Conservation (phyloP, 2,888 invertebrate species). For the Homarus gammarus region DNA sequence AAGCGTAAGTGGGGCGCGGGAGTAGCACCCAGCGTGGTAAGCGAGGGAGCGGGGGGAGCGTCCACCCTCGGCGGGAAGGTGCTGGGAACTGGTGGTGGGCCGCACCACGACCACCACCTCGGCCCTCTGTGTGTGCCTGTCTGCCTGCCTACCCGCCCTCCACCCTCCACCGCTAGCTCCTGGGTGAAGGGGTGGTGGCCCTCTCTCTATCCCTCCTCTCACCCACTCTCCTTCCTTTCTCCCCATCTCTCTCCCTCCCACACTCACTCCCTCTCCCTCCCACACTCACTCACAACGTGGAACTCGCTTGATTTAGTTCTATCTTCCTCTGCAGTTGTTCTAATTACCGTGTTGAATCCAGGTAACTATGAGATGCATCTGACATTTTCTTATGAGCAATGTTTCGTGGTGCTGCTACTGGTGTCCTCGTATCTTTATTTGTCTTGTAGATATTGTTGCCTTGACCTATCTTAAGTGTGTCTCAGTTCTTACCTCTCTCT, state of each 20-base stretch:
- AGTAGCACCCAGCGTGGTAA: not conserved
- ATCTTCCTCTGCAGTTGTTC: not conserved
- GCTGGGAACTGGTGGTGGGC: constrained; percentile 7
- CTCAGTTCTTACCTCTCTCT: too few relatives aligned
- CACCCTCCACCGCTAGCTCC: not conserved
- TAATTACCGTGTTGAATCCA: too few relatives aligned
- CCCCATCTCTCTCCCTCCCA: not conserved
- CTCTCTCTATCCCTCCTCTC: not conserved
- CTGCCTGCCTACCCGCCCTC: constrained; percentile 2
- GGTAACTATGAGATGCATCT: too few relatives aligned
- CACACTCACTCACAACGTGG: too few relatives aligned
- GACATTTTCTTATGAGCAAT: too few relatives aligned
- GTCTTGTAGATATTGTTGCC: too few relatives aligned
- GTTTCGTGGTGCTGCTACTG: too few relatives aligned
- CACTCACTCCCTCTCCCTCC: not conserved
- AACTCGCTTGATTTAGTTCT: not conserved
- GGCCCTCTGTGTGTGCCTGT: not conserved
- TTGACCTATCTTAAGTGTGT: too few relatives aligned
- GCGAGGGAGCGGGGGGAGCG: not conserved
- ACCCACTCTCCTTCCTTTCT: not conserved
- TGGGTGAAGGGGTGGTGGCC: constrained; percentile 2
- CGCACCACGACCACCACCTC: not conserved
- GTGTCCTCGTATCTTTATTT: too few relatives aligned
- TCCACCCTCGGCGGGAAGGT: constrained; percentile 14
- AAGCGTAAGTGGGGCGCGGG: not conserved